Evolutionary conservation across 2,113 vertebrate species (phyloP).

Genomic region (Odontophorus gujanensis): DNA sequence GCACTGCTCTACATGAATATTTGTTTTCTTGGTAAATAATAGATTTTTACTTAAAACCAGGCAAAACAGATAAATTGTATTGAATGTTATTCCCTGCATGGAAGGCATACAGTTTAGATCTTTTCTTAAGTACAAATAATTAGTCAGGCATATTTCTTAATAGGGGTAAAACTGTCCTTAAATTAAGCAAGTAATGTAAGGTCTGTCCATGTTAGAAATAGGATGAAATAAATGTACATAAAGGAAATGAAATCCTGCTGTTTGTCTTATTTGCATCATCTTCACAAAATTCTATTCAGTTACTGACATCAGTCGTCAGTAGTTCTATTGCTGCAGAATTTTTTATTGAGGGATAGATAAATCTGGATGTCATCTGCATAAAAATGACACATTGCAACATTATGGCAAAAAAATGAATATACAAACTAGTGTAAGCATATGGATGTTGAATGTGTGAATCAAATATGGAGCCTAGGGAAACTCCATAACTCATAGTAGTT

Average conservation of each 20-base stretch:
- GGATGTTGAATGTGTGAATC: constrained; percentile 27
- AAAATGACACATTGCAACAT: not conserved
- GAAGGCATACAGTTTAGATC: not conserved
- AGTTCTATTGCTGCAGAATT: not conserved
- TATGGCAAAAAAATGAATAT: not conserved
- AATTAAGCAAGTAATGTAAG: not conserved
- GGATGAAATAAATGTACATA: not conserved
- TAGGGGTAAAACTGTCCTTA: not conserved
- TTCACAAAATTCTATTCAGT: not conserved
- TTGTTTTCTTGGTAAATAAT: not conserved
- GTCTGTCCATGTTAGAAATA: not conserved
- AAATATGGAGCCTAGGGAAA: not conserved
- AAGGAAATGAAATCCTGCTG: not conserved
- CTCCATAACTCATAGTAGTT: constrained; percentile 19
- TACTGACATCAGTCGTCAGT: not conserved
- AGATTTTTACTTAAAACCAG: not conserved
- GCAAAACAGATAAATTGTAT: not conserved
- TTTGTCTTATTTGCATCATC: not conserved
- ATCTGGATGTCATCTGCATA: not conserved
- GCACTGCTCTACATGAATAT: not conserved
- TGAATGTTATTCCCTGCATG: not conserved
- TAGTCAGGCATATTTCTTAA: not conserved
- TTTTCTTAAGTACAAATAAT: not conserved
- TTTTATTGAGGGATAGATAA: not conserved
- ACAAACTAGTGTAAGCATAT: not conserved